Conservation (phyloP, 2,888 invertebrate species). For the Diabrotica balteata region DNA sequence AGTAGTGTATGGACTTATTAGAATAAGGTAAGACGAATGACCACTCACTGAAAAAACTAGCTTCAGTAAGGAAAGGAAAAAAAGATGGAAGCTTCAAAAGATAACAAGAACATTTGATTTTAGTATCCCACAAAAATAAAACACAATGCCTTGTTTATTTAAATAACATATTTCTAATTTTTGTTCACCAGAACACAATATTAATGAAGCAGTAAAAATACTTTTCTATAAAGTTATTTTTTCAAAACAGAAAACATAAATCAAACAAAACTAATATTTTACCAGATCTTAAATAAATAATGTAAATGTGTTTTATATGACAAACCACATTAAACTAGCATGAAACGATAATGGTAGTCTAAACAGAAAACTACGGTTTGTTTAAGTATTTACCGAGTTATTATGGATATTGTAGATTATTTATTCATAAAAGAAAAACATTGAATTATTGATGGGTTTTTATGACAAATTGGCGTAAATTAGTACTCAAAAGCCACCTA, state of each 20-base stretch:
- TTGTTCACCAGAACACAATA: background rate
- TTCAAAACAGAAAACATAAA: slow-evolving; percentile 5
- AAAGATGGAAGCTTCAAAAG: no score
- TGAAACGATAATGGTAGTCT: slow-evolving; percentile 37
- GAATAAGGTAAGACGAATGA: no score
- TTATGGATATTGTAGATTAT: slow-evolving; percentile 33
- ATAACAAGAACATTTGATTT: no score
- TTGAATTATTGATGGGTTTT: slow-evolving; percentile 23
- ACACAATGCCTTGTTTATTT: no score
- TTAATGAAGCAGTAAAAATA: background rate
- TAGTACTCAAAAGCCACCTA: slow-evolving; percentile 16
- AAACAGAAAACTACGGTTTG: slow-evolving; percentile 33
- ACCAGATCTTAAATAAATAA: slow-evolving; percentile 43
- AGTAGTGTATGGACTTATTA: no score
- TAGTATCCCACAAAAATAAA: no score
- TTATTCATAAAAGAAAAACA: slow-evolving; percentile 34
- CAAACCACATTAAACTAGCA: slow-evolving; percentile 47
- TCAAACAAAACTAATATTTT: slow-evolving; percentile 18
- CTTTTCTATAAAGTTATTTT: no score
- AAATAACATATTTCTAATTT: no score
- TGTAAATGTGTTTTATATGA: slow-evolving; percentile 46
- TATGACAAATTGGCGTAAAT: slow-evolving; percentile 25
- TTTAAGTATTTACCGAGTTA: slow-evolving; percentile 30
- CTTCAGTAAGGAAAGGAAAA: no score
- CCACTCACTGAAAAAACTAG: no score